A percentile compares a stretch with the other conserved stretches of the same genome.
Conservation (phyloP, 92 coral and sea anemone genomes). For the Scolanthus callimorphus region DNA sequence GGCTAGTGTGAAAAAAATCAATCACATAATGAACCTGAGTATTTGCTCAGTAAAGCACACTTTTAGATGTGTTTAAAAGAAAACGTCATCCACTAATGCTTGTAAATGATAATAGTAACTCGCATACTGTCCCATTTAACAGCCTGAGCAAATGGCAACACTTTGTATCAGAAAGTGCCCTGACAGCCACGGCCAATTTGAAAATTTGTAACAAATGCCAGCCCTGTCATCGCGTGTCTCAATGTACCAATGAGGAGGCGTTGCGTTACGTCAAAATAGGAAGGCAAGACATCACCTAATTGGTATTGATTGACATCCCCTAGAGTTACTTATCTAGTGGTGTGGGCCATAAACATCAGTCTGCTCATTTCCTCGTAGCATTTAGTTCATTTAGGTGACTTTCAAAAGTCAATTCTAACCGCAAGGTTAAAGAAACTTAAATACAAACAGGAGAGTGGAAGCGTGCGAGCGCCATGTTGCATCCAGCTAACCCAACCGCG, state of each 20-base stretch:
- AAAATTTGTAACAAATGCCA: slow-evolving; percentile 99
- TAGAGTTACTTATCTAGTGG: slow-evolving; percentile 97
- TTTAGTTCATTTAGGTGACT: slow-evolving; percentile 94
- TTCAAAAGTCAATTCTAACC: slow-evolving; percentile 91
- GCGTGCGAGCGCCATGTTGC: slow-evolving; percentile 74
- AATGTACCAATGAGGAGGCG: slow-evolving; percentile 97
- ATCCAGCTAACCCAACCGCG: slow-evolving; percentile 89
- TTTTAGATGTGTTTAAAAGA: slow-evolving; percentile 95
- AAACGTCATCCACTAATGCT: slow-evolving; percentile 95
- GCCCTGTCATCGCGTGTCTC: slow-evolving; percentile 99
- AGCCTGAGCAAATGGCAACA: slow-evolving; percentile 99
- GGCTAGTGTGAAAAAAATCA: slow-evolving; percentile 61
- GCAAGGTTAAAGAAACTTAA: slow-evolving; percentile 55
- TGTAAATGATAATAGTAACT: slow-evolving; percentile 93
- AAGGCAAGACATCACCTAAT: slow-evolving; percentile 99
- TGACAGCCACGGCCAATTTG: slow-evolving; percentile 99
- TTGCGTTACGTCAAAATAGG: slow-evolving; percentile 93
- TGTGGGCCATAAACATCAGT: slow-evolving; percentile 98
- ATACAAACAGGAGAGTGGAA: slow-evolving; percentile 45
- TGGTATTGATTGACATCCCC: slow-evolving; percentile 99
- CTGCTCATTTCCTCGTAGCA: slow-evolving; percentile 96
- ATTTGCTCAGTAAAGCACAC: slow-evolving; percentile 98
- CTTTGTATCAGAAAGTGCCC: slow-evolving; percentile 98
- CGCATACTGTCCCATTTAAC: slow-evolving; percentile 98
- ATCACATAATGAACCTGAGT: slow-evolving; percentile 98